Conservation (phyloP, 2,113 vertebrate genomes). For the Plestiodon gilberti region DNA sequence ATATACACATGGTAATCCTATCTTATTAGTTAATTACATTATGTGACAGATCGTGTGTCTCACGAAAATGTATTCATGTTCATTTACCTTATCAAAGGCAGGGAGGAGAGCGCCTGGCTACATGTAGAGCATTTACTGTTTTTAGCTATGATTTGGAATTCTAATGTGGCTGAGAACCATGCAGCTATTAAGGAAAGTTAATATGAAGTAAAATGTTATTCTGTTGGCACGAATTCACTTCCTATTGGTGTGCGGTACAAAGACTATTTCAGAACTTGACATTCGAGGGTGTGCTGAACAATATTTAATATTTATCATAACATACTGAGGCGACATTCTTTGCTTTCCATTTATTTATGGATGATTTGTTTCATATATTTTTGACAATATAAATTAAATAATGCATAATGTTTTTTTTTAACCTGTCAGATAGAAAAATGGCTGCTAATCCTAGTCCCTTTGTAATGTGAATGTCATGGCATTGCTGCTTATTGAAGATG, state of each 20-base stretch:
- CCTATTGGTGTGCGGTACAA: neutral
- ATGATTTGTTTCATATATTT: constrained; percentile 18
- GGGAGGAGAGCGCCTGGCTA: neutral
- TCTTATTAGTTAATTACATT: constrained; percentile 19
- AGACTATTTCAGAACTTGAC: neutral
- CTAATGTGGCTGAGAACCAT: neutral
- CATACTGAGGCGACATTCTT: neutral
- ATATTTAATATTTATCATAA: constrained; percentile 3
- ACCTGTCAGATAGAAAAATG: constrained; percentile 30
- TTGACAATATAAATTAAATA: constrained; percentile 46
- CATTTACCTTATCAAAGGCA: neutral
- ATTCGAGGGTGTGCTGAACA: neutral
- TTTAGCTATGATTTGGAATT: neutral
- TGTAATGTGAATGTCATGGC: constrained; percentile 26
- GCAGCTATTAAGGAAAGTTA: neutral
- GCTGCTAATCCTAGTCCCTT: neutral
- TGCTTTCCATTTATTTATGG: neutral
- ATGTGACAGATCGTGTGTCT: constrained; percentile 1
- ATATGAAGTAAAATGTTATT: neutral
- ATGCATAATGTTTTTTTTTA: neutral
- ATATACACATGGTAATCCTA: constrained; percentile 36
- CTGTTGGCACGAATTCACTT: neutral
- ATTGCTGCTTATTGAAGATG: constrained; percentile 48
- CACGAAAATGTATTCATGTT: neutral
- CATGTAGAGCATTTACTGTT: neutral